Evolutionary conservation across 2,113 vertebrate genomes (phyloP).

Genomic region (Ciconia stormi): DNA sequence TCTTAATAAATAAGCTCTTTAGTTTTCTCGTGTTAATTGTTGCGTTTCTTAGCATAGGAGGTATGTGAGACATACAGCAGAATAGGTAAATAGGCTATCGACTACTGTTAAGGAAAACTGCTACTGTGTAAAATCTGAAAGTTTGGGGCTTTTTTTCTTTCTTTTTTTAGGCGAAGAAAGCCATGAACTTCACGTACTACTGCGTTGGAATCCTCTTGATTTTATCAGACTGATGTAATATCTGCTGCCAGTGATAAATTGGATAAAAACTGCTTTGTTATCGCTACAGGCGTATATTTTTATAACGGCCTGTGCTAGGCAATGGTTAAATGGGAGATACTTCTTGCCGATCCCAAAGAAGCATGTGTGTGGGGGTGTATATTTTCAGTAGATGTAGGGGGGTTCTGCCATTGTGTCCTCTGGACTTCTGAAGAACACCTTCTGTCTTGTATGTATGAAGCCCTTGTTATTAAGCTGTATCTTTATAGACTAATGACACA

Average conservation of each 20-base stretch:
- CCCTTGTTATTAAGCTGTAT: slow-evolving; percentile 10
- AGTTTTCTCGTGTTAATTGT: background rate
- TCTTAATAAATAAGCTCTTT: background rate
- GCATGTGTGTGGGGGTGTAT: background rate
- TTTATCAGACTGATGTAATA: background rate
- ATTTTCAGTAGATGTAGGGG: background rate
- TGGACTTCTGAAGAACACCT: background rate
- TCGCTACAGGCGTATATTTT: background rate
- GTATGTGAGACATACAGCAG: background rate
- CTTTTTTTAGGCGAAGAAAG: slow-evolving; percentile 84
- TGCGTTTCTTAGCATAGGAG: background rate
- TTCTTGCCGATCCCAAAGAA: background rate
- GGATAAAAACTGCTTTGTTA: background rate
- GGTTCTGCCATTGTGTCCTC: background rate
- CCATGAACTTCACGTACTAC: slow-evolving; percentile 64
- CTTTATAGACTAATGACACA: background rate
- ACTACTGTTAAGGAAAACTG: background rate
- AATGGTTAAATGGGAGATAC: background rate
- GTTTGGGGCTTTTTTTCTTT: background rate
- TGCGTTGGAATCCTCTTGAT: background rate
- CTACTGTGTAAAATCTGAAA: background rate
- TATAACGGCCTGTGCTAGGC: background rate
- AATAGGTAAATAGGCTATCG: background rate
- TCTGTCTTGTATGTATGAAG: background rate
- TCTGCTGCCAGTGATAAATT: background rate